Base-by-base conservation (phyloP, 2,888 invertebrate species). In the Andricus quercusramuli region DNA sequence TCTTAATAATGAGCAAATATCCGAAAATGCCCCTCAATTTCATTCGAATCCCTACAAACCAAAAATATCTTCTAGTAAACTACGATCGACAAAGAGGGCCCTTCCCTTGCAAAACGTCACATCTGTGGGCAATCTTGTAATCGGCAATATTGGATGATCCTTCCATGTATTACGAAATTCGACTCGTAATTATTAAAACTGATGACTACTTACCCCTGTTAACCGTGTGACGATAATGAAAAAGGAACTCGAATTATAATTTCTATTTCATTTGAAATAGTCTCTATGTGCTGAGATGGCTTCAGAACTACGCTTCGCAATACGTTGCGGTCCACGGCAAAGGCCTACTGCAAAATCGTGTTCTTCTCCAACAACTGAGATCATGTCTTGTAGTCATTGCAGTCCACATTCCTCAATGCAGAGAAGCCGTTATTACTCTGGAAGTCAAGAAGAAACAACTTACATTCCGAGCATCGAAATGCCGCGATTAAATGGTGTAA, bases 251-350 rank as follows among this genome's bases (percentile, higher is more conserved):
- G 32, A 56, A 56, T n/a, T 32, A 74, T 56, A 74, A 51, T 59
- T 32, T 59, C 37, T 56, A 51, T 74, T 56, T 37, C 56, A 74
- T 74, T 74, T 74, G 81, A 79, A 84, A 92, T 97, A 98, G 94
- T 97, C 98, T 0, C 93, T 99, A 78, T 99, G 98, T 93, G 96
- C 98, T 65, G 98, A 99, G 94, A 98, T 99, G 97, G 97, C 95
- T 1, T 96, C 98, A 93, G 98, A 99, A 93, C 93, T 99, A 82
- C 94, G 98, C 47, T 98, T 98, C 90, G 98, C 99, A 0, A 95
- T 99, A 92, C 95, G 96, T 76, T 98, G 98, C 85, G 97, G 97
- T 8, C 96, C 98, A 2, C 95, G 96, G 84, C 96, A 97, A 89
- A 94, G 97, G 82, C 97, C 98, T 1, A 97, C 97, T 13, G 93